These are phyloP conservation scores for Euzetes globulus DNA, from an alignment of 2,888 invertebrate genomes.

Conservation along the genomic window DNA sequence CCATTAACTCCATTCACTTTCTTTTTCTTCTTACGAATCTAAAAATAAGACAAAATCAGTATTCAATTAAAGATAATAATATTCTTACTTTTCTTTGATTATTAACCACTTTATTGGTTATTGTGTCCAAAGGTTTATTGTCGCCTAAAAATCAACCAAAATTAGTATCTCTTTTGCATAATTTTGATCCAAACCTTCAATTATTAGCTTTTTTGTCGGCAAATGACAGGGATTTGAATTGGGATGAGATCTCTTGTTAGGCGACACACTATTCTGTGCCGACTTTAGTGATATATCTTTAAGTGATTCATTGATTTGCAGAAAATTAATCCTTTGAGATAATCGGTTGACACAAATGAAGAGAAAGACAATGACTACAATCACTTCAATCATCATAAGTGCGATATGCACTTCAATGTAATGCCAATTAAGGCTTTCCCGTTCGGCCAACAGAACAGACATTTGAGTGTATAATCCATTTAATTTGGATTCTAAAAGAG, in stretches of 20 bases:
- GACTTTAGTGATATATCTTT: not conserved
- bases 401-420: slow-evolving; percentile 46
- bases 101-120: not conserved
- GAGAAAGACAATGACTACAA: slow-evolving; percentile 45
- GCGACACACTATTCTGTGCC: not conserved
- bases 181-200: not conserved
- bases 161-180: not conserved
- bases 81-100: not conserved
- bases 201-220: not conserved
- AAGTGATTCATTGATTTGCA: not conserved
- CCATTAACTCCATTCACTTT: not conserved
- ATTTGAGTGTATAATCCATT: slow-evolving; percentile 39
- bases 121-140: not conserved
- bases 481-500: slow-evolving; percentile 40
- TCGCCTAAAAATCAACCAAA: not conserved
- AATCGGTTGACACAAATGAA: slow-evolving; percentile 19
- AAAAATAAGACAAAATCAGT: not conserved
- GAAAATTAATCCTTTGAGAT: not conserved
- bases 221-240: slow-evolving; percentile 5
- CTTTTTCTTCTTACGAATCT: slow-evolving; percentile 16
- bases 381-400: slow-evolving; percentile 45
- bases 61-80: not conserved
- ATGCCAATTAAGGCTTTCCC: slow-evolving; percentile 40
- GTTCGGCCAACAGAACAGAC: slow-evolving; percentile 37
- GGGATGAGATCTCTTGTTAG: not conserved